Evolutionary conservation across 2,113 vertebrate genomes (phyloP).

Genomic region (Pleuronectes platessa): DNA sequence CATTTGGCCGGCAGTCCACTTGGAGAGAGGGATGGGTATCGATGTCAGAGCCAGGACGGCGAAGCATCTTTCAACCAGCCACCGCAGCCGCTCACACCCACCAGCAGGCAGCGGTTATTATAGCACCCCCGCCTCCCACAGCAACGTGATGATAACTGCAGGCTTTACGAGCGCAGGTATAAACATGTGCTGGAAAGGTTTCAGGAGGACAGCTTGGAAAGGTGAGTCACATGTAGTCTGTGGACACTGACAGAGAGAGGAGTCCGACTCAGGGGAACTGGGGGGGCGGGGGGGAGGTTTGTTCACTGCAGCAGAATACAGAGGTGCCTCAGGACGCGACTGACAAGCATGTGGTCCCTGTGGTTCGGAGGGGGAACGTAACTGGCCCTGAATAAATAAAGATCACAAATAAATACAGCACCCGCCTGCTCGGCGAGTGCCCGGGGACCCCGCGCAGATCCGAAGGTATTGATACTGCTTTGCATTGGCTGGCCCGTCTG

Average conservation of each 20-base stretch:
- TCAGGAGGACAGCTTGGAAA: conserved; percentile 37
- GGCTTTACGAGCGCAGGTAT: conserved; percentile 40
- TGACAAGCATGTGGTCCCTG: conserved; percentile 50
- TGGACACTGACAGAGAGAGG: conserved; percentile 11
- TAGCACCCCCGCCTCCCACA: conserved; percentile 34
- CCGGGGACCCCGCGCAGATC: conserved; percentile 43
- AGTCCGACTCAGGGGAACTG: conserved; percentile 38
- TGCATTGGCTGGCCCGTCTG: conserved; percentile 43
- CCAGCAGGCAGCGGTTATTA: conserved; percentile 63
- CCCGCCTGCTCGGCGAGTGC: conserved; percentile 53
- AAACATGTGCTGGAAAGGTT: conserved; percentile 44
- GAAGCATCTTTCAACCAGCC: conserved; percentile 68
- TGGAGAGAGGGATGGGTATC: conserved; percentile 56
- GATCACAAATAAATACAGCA: conserved; percentile 63
- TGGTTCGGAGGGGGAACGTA: conserved; percentile 38
- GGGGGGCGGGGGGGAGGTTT: conserved; percentile 41
- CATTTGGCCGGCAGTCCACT: conserved; percentile 59
- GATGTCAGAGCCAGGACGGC: conserved; percentile 54
- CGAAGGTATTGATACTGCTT: conserved; percentile 57
- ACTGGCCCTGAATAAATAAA: conserved; percentile 60
- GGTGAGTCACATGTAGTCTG: conserved; percentile 25
- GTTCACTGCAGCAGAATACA: conserved; percentile 48
- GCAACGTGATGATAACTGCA: conserved; percentile 39
- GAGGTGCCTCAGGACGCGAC: conserved; percentile 50
- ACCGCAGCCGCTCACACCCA: conserved; percentile 64